phyloP scores from a whole-genome alignment of 1,140 invertebrate species.

The Acromyrmex heyeri region DNA sequence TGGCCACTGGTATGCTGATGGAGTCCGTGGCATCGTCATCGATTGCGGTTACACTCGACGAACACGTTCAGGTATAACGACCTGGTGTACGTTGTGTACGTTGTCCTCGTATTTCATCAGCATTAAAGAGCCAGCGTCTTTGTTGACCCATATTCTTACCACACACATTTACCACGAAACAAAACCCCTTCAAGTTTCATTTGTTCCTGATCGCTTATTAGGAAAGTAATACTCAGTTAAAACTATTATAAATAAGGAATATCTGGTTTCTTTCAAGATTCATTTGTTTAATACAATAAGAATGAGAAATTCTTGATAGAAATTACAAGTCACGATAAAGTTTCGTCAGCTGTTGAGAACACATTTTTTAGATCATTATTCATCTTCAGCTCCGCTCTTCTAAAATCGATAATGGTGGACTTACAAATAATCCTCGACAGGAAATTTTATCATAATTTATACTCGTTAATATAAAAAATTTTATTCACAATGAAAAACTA shows the following conservation, averaged over 20 bases:
- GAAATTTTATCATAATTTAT: constrained; percentile 7
- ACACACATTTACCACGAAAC: background rate
- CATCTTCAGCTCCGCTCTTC: background rate
- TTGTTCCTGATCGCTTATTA: background rate
- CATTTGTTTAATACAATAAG: background rate
- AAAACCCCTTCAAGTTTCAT: background rate
- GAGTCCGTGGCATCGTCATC: constrained; percentile 68
- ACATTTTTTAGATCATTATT: constrained; percentile 22
- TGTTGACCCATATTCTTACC: constrained; percentile 24
- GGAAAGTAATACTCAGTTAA: background rate
- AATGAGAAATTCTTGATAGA: constrained; percentile 2
- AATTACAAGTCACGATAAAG: constrained; percentile 30
- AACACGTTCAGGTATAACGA: constrained; percentile 46
- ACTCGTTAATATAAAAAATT: constrained; percentile 10
- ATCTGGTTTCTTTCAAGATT: background rate
- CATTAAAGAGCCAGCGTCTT: constrained; percentile 49
- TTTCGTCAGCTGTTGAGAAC: constrained; percentile 15
- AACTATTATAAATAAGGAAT: background rate
- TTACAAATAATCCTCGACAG: constrained; percentile 17
- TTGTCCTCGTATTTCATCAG: constrained; percentile 59
- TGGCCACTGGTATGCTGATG: constrained; percentile 61
- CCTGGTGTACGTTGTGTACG: constrained; percentile 32
- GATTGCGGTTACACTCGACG: constrained; percentile 52
- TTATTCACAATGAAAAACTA: background rate
- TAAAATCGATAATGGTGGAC: background rate